A percentile compares a stretch with the other conserved stretches of the same genome.
phyloP scores from a whole-genome alignment of 2,888 invertebrate genomes.

The Laspeyria flexula region DNA sequence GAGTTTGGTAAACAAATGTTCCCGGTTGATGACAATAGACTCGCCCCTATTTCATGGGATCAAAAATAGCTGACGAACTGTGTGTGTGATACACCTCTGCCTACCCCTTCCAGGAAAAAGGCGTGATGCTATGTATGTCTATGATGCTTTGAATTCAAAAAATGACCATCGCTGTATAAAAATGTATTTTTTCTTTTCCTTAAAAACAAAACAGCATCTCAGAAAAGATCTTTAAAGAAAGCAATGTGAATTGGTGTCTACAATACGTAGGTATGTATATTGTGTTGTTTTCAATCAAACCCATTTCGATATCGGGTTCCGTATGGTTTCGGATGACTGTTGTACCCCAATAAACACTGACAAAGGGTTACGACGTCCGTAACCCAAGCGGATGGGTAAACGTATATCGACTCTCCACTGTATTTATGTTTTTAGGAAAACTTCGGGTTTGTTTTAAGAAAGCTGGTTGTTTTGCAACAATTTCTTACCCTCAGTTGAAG shows the following conservation, averaged over 20 bases:
- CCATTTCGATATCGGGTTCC: conserved; percentile 43
- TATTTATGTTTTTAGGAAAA: conserved; percentile 36
- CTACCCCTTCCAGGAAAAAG: no score
- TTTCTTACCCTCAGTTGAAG: background rate
- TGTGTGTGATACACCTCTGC: no score
- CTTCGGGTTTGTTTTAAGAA: conserved; percentile 6
- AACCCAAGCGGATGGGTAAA: conserved; percentile 50
- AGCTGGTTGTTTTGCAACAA: background rate
- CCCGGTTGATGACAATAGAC: no score
- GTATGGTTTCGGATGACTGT: conserved; percentile 53
- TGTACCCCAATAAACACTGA: conserved; percentile 63
- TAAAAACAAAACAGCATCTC: background rate
- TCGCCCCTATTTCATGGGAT: no score
- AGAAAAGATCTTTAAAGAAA: background rate
- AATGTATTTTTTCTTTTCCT: no score
- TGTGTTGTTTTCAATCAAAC: conserved; percentile 57
- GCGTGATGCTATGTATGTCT: no score
- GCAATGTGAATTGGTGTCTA: conserved; percentile 26
- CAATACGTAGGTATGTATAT: conserved; percentile 12
- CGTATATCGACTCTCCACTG: conserved; percentile 36
- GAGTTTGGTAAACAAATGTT: no score
- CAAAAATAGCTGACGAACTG: no score
- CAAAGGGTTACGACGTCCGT: conserved; percentile 62
- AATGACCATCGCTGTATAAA: no score
- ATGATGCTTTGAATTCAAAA: no score